phyloP scores from a whole-genome alignment of 2,113 vertebrate genomes.

The Geococcyx californianus region DNA sequence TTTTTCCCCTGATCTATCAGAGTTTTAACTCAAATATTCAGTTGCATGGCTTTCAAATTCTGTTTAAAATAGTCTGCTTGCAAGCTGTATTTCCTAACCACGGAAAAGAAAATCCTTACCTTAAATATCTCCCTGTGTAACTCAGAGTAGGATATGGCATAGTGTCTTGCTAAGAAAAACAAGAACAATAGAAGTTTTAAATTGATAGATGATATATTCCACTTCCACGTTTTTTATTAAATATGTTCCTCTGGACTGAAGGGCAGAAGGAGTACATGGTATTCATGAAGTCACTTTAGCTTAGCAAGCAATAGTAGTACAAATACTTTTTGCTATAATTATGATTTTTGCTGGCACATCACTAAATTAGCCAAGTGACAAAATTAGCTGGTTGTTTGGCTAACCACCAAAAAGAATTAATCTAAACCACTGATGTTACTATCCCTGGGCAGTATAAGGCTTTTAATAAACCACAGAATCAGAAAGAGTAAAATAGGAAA shows the following conservation, averaged over 20 bases:
- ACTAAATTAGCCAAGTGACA: slow-evolving; percentile 62
- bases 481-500: neutral
- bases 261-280: neutral
- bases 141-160: neutral
- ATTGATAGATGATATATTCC: neutral
- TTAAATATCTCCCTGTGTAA: neutral
- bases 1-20: neutral
- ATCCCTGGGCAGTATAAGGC: neutral
- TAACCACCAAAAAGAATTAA: slow-evolving; percentile 52
- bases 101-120: neutral
- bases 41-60: accelerated
- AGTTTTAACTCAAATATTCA: neutral
- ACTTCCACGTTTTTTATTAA: neutral
- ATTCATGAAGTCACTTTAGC: slow-evolving; percentile 31
- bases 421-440: slow-evolving; percentile 38
- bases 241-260: neutral
- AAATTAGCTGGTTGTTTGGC: slow-evolving; percentile 49
- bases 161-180: neutral
- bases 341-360: slow-evolving; percentile 57
- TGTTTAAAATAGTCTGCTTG: neutral
- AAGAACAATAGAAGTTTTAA: neutral
- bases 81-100: neutral
- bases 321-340: slow-evolving; percentile 47
- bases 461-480: slow-evolving; percentile 52
- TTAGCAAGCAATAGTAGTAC: slow-evolving; percentile 6